Conservation (phyloP, 2,797 vertebrate species). For the Pachyuromys duprasi region DNA sequence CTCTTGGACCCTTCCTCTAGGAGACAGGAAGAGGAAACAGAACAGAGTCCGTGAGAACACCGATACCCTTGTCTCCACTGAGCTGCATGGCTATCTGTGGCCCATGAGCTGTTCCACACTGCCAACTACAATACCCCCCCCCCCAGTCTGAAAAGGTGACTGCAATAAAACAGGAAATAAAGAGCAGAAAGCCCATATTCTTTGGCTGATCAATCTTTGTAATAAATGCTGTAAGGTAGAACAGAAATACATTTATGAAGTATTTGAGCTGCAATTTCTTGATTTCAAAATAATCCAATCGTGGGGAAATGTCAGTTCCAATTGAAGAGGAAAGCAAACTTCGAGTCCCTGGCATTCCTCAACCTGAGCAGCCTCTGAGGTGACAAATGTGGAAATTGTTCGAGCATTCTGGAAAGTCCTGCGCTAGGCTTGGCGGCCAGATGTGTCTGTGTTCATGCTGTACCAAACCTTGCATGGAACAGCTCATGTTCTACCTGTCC, state of each 20-base stretch:
- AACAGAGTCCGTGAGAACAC: background rate
- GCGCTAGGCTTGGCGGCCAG: background rate
- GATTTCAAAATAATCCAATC: constrained; percentile 72
- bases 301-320: constrained; percentile 46
- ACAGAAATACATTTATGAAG: constrained; percentile 72
- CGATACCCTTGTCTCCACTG: background rate
- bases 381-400: background rate
- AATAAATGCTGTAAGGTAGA: constrained; percentile 71
- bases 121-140: background rate
- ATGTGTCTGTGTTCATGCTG: background rate
- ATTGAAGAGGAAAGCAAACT: constrained; percentile 68
- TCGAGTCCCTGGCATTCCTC: background rate
- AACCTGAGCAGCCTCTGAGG: background rate
- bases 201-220: constrained; percentile 65
- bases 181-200: constrained; percentile 60
- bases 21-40: background rate
- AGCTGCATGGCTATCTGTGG: background rate
- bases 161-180: constrained; percentile 67
- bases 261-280: constrained; percentile 43
- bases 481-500: accelerated
- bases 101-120: background rate
- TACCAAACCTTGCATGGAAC: background rate
- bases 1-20: background rate
- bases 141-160: constrained; percentile 33
- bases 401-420: background rate